Percentiles rank a stretch among this genome's conserved stretches.
Evolutionary conservation across 2,888 invertebrate species (phyloP).

Genomic region (Protodeltote pygarga): DNA sequence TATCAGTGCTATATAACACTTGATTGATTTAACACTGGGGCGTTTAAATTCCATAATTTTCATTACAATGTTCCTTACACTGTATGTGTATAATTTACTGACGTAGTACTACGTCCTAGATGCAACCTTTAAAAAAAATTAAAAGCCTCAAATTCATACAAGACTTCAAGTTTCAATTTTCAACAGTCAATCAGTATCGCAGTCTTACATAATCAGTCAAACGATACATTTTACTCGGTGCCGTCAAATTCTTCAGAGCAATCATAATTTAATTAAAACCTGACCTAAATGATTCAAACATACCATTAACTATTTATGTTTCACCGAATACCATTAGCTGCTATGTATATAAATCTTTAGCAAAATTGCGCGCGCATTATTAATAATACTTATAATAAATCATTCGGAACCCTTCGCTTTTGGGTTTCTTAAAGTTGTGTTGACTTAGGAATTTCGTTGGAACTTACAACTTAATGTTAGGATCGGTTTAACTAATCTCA

Average conservation of each 20-base stretch:
- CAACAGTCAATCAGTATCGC: slow-evolving; percentile 2
- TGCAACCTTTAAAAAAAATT: slow-evolving; percentile 1
- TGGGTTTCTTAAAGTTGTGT: slow-evolving; percentile 22
- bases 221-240: slow-evolving; percentile 31
- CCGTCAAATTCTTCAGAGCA: slow-evolving; percentile 18
- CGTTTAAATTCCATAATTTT: too few species aligned
- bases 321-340: slow-evolving; percentile 51
- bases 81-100: too few species aligned
- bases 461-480: not conserved
- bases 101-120: too few species aligned
- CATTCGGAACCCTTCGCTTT: slow-evolving; percentile 34
- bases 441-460: slow-evolving; percentile 17
- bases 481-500: too few species aligned
- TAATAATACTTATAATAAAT: slow-evolving; percentile 44
- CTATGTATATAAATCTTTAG: slow-evolving; percentile 38
- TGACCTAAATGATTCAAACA: slow-evolving; percentile 37
- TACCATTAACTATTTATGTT: slow-evolving; percentile 56
- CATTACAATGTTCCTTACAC: too few species aligned
- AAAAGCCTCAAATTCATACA: too few species aligned
- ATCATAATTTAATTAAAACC: slow-evolving; percentile 44
- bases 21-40: too few species aligned
- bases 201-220: slow-evolving; percentile 23
- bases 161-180: slow-evolving; percentile 12
- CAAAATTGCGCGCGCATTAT: slow-evolving; percentile 33
- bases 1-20: too few species aligned